phyloP scores from a whole-genome alignment of 2,797 vertebrate species.

The Darevskia nairensis region DNA sequence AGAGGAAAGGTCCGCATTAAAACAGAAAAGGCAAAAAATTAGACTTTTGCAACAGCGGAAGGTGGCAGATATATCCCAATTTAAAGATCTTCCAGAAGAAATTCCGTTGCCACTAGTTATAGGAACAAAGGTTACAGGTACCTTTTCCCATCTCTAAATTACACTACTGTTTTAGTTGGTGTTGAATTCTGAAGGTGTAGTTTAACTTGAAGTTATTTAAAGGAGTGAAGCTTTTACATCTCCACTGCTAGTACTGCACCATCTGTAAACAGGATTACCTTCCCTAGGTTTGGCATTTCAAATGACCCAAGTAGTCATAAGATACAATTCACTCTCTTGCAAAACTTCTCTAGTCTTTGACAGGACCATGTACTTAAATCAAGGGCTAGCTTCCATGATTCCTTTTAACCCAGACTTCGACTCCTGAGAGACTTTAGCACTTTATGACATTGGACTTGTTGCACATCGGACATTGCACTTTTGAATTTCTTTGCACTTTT shows the following conservation, averaged over 20 bases:
- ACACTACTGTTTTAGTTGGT: neutral
- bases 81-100: conserved; percentile 98
- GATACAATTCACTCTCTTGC: neutral
- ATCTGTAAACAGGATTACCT: neutral
- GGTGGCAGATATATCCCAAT: conserved; percentile 92
- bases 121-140: conserved; percentile 98
- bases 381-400: neutral
- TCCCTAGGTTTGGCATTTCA: neutral
- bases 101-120: conserved; percentile 97
- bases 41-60: conserved; percentile 95
- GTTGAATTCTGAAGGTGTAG: neutral
- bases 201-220: neutral
- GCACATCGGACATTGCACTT: too few species aligned
- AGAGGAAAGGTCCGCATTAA: conserved; percentile 93
- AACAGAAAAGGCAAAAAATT: conserved; percentile 97
- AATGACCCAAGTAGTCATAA: neutral
- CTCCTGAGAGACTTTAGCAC: too few species aligned
- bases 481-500: too few species aligned
- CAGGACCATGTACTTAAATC: neutral
- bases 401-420: neutral
- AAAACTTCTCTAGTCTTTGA: neutral
- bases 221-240: neutral
- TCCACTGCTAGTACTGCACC: neutral
- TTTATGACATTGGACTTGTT: too few species aligned
- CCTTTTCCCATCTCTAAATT: conserved; percentile 34